A percentile compares a stretch with the other conserved stretches of the same genome.
These are phyloP conservation scores for Phalangium opilio DNA, from an alignment of 2,888 invertebrate genomes.

Conservation along the genomic window DNA sequence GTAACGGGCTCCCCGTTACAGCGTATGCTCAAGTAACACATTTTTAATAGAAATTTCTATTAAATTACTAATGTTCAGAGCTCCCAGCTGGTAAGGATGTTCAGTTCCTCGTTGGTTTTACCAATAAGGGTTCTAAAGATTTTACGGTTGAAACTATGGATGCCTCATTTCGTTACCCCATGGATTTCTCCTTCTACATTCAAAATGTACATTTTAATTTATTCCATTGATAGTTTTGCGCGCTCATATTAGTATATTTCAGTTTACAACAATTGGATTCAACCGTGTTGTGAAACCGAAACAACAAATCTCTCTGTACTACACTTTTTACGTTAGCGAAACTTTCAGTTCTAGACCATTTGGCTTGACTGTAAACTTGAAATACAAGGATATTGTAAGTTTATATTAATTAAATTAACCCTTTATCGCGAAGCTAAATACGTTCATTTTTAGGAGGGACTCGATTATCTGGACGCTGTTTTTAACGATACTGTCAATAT, in stretches of 20 bases:
- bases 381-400: conserved; percentile 64
- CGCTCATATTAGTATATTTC: conserved; percentile 19
- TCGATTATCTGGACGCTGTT: conserved; percentile 64
- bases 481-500: conserved; percentile 96
- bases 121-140: conserved; percentile 75
- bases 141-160: conserved; percentile 85
- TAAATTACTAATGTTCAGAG: conserved; percentile 40
- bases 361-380: conserved; percentile 79
- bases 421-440: not conserved
- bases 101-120: conserved; percentile 89
- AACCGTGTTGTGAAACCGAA: conserved; percentile 74
- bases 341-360: conserved; percentile 94
- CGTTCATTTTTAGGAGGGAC: conserved; percentile 42
- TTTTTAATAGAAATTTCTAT: conserved; percentile 3
- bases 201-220: conserved; percentile 50
- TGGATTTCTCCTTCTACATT: conserved; percentile 95
- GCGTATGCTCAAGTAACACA: too few relatives aligned
- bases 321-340: conserved; percentile 88
- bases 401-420: not conserved
- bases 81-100: conserved; percentile 80
- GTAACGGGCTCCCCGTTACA: too few relatives aligned
- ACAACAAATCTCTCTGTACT: conserved; percentile 85
- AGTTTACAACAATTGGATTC: conserved; percentile 76
- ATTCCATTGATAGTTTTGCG: not conserved
- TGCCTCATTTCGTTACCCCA: conserved; percentile 95